A percentile compares a stretch with the other conserved stretches of the same genome.
These are phyloP conservation scores for Drosophila eohydei DNA, from an alignment of 2,888 invertebrate species.

Conservation along the genomic window DNA sequence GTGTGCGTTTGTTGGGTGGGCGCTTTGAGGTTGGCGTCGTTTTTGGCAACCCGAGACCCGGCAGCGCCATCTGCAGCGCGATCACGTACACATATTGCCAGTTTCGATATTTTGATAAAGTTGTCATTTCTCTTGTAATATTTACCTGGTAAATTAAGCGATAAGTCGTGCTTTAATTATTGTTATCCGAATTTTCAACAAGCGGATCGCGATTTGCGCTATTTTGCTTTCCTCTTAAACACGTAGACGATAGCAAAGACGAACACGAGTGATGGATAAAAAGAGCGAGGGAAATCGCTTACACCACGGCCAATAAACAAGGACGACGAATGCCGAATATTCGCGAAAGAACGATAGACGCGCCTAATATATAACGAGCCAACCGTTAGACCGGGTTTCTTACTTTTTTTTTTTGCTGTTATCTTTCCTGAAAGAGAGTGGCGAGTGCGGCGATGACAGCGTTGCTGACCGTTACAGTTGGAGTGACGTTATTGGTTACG, in stretches of 20 bases:
- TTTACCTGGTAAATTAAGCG: constrained; percentile 51
- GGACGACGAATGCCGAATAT: constrained; percentile 25
- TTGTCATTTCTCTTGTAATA: constrained; percentile 26
- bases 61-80: constrained; percentile 20
- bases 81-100: constrained; percentile 44
- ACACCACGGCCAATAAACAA: constrained; percentile 33
- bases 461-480: constrained; percentile 28
- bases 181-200: constrained; percentile 33
- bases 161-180: constrained; percentile 37
- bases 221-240: constrained; percentile 27
- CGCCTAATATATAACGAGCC: constrained; percentile 4
- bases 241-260: constrained; percentile 24
- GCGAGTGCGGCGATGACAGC: constrained; percentile 5
- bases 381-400: constrained; percentile 8
- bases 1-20: constrained; percentile 14
- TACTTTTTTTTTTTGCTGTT: neutral
- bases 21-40: neutral
- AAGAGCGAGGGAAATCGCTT: constrained; percentile 1
- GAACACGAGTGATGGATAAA: neutral
- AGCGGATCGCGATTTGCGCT: constrained; percentile 12
- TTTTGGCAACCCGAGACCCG: constrained; percentile 29
- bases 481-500: constrained; percentile 45
- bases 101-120: constrained; percentile 43
- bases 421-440: neutral
- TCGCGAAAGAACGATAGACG: constrained; percentile 8